Evolutionary conservation across 2,113 vertebrate species (phyloP), one percentile per base, ranked within the genome.

Genomic region (Phylloscopus trochiloides): DNA sequence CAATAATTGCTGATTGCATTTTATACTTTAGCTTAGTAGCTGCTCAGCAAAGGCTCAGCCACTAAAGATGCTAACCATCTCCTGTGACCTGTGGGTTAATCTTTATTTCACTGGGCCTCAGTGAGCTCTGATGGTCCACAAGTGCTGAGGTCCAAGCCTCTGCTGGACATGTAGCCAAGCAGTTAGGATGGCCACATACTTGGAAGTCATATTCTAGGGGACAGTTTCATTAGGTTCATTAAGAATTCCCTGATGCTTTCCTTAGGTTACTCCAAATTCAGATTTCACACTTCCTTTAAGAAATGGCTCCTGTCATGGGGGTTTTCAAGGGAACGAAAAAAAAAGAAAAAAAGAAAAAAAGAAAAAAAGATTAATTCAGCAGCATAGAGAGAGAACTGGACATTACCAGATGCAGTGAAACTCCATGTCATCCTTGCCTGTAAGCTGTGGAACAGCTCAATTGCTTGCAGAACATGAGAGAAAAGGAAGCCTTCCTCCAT

Each of bases 1-100:
- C 90, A 84, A 94, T 96, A 92, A 87, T 73, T 90, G 88, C 86
- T 96, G 88, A 88, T 89, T 92, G 80, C 74, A 75, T 96, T 95
- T 95, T 93, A 86, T 59, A 80, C 50, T 90, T 93, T 2, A 83
- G 42, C 75, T 34, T 36, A 79, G 80, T 92, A 96, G 87, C 63
- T 86, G 38, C 85, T 88, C 43, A 19, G 51, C 90, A 85, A 90
- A 93, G 87, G 47, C 86, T 90, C n/a, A 51, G 48, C 34, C 32
- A 36, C 75, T 75, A 36, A 88, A 86, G 71, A 67, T 67, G 51
- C 40, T 67, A 59, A 84, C 22, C 17, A 67, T 48, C 61, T 92
- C 31, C 59, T 1, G 1, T 67, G 55, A 86, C 63, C 51, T 67
- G 3, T 9, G 36, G 43, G 59, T 76, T 67, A 40, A 55, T 48